Evolutionary conservation across 2,888 invertebrate species (phyloP).

Genomic region (Spodoptera exigua): DNA sequence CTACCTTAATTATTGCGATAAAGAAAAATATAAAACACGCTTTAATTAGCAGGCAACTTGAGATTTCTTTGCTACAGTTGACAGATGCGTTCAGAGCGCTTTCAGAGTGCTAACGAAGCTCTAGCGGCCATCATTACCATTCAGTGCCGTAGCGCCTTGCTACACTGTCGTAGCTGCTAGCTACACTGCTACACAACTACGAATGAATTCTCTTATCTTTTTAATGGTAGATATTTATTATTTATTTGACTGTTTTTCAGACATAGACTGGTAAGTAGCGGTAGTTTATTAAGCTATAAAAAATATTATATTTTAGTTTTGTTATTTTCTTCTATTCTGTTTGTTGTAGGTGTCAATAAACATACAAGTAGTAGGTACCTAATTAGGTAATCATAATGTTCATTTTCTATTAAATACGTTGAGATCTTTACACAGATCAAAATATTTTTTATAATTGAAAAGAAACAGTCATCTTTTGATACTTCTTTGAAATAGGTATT

Average conservation of each 20-base stretch:
- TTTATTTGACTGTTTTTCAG: not conserved
- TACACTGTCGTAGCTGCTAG: constrained; percentile 31
- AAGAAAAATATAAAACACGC: constrained; percentile 1
- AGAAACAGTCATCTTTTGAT: no score
- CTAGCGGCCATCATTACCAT: constrained; percentile 17
- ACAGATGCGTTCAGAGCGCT: constrained; percentile 36
- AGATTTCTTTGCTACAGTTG: constrained; percentile 21
- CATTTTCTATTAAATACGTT: no score
- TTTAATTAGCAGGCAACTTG: constrained; percentile 26
- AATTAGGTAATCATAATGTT: no score
- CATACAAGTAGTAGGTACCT: no score
- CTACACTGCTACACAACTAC: constrained; percentile 24
- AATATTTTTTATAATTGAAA: no score
- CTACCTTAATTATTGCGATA: constrained; percentile 1
- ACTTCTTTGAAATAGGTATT: no score
- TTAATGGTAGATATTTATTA: not conserved
- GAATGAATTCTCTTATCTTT: not conserved
- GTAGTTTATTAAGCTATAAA: no score
- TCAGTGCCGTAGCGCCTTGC: constrained; percentile 24
- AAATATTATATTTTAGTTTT: no score
- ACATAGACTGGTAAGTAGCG: no score
- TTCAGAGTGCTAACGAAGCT: constrained; percentile 43
- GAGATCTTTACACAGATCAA: no score
- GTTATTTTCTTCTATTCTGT: no score
- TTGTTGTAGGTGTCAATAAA: no score